Evolutionary conservation across 2,888 invertebrate species (phyloP).

Genomic region (Serrognathus titanus): DNA sequence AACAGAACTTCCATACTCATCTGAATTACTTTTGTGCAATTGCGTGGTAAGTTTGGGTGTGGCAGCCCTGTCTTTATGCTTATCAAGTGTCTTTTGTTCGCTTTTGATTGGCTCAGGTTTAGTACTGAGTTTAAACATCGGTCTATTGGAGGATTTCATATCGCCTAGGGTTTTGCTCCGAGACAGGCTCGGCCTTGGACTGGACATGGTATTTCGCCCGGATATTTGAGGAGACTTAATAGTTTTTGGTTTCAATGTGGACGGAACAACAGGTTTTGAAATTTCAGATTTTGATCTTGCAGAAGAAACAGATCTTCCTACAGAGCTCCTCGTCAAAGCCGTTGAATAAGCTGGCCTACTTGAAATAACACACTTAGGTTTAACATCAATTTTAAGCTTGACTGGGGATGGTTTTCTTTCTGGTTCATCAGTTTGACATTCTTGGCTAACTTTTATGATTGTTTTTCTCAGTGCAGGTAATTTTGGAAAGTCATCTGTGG

Average conservation of each 20-base stretch:
- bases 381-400: slow-evolving; percentile 14
- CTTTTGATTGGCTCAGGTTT: slow-evolving; percentile 8
- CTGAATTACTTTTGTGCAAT: slow-evolving; percentile 6
- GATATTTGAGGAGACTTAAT: slow-evolving; percentile 19
- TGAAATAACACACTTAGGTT: slow-evolving; percentile 18
- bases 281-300: slow-evolving; percentile 31
- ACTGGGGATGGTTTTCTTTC: slow-evolving; percentile 31
- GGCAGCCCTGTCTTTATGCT: background rate
- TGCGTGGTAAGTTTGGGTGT: background rate
- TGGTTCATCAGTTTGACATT: slow-evolving; percentile 44
- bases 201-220: slow-evolving; percentile 15
- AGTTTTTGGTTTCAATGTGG: slow-evolving; percentile 19
- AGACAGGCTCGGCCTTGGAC: slow-evolving; percentile 28
- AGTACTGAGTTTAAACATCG: slow-evolving; percentile 16
- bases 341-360: slow-evolving; percentile 44
- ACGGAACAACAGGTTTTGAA: slow-evolving; percentile 27
- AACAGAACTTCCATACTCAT: slow-evolving; percentile 37
- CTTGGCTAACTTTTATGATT: slow-evolving; percentile 42
- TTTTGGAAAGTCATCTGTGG: slow-evolving; percentile 44
- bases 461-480: slow-evolving; percentile 35
- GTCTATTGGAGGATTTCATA: slow-evolving; percentile 35
- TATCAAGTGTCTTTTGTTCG: slow-evolving; percentile 9
- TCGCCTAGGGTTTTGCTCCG: slow-evolving; percentile 47
- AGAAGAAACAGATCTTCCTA: slow-evolving; percentile 36
- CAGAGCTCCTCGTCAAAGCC: slow-evolving; percentile 46